phyloP scores from a whole-genome alignment of 1,140 invertebrate species.

The Cydia fagiglandana region DNA sequence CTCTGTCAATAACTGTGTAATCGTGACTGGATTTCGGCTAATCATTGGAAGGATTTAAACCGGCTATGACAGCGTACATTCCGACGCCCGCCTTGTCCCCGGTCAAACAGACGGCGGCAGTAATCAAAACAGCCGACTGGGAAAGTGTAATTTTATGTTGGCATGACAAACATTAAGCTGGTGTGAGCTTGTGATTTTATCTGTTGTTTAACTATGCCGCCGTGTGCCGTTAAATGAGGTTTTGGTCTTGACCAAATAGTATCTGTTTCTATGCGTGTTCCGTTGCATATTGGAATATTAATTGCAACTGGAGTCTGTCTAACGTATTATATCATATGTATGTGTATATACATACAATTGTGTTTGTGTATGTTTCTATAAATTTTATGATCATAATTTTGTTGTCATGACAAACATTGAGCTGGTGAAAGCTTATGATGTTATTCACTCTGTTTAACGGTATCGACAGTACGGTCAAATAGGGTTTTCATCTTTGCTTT shows the following conservation, averaged over 20 bases:
- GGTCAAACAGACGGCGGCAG: constrained; percentile 35
- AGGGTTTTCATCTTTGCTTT: neutral
- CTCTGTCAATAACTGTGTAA: constrained; percentile 43
- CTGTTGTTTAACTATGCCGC: constrained; percentile 14
- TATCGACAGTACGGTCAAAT: neutral
- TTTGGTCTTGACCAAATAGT: neutral
- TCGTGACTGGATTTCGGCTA: constrained; percentile 49
- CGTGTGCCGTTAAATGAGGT: constrained; percentile 5
- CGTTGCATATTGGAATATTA: neutral
- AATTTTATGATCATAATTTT: neutral
- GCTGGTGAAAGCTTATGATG: constrained; percentile 5
- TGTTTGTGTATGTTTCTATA: neutral
- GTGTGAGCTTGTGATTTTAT: constrained; percentile 26
- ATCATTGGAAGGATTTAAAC: constrained; percentile 44
- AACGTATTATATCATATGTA: neutral
- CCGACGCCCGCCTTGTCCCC: constrained; percentile 33
- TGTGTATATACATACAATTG: no score
- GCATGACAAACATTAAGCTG: constrained; percentile 34
- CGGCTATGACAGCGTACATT: constrained; percentile 46
- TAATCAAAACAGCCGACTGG: constrained; percentile 44
- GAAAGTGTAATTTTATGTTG: constrained; percentile 37
- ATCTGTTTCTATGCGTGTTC: neutral
- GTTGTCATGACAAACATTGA: constrained; percentile 32
- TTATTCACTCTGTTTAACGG: constrained; percentile 2
- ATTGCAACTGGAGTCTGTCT: neutral